Conservation (phyloP, 2,113 vertebrate species). For the Siphamia tubifer region DNA sequence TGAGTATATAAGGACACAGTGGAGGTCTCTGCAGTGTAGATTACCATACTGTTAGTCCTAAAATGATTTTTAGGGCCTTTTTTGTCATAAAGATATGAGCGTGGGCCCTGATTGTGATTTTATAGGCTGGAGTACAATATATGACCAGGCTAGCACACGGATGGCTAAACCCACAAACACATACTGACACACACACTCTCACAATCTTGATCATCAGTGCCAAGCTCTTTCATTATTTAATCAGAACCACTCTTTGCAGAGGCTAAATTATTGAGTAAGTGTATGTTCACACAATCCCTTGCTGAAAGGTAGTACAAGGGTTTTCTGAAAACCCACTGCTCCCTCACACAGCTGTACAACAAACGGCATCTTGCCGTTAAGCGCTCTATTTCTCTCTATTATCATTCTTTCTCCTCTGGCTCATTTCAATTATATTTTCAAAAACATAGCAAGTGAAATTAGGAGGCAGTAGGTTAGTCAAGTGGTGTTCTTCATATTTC, state of each 20-base stretch:
- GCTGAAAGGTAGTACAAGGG: slow-evolving; percentile 69
- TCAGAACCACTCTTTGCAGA: slow-evolving; percentile 74
- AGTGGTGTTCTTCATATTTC: slow-evolving; percentile 23
- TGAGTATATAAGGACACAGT: background rate
- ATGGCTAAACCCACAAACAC: slow-evolving; percentile 23
- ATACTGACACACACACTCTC: slow-evolving; percentile 10
- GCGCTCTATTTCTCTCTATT: background rate
- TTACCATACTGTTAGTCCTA: slow-evolving; percentile 3
- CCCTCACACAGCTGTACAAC: slow-evolving; percentile 27
- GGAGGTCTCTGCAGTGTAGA: background rate
- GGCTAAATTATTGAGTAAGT: slow-evolving; percentile 76
- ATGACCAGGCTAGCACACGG: slow-evolving; percentile 20
- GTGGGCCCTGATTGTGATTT: slow-evolving; percentile 29
- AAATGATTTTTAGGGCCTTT: slow-evolving; percentile 36
- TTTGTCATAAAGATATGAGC: slow-evolving; percentile 26
- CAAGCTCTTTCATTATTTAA: slow-evolving; percentile 79
- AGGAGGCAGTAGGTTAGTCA: slow-evolving; percentile 17
- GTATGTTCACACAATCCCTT: slow-evolving; percentile 78
- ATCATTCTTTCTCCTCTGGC: background rate
- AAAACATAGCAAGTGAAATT: slow-evolving; percentile 17
- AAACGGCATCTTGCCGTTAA: slow-evolving; percentile 6
- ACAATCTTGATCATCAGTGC: slow-evolving; percentile 61
- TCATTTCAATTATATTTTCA: slow-evolving; percentile 19
- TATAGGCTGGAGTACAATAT: slow-evolving; percentile 13
- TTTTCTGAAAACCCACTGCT: slow-evolving; percentile 56